Conservation (phyloP, 2,888 invertebrate genomes). For the Scaptomyza flava region DNA sequence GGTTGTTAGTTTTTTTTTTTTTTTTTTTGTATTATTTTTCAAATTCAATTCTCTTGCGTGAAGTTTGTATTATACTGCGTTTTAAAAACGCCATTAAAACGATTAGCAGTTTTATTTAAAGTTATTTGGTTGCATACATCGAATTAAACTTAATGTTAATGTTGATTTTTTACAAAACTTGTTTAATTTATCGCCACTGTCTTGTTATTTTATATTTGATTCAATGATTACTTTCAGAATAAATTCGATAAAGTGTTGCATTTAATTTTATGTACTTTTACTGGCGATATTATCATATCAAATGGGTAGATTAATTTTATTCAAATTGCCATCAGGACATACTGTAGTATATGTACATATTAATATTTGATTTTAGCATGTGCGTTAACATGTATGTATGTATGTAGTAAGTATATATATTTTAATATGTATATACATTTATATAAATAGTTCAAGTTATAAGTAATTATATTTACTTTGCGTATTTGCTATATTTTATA, state of each 20-base stretch:
- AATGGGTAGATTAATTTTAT: constrained; percentile 36
- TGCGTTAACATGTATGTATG: constrained; percentile 34
- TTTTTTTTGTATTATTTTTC: constrained; percentile 48
- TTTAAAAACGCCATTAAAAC: constrained; percentile 62
- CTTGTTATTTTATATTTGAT: constrained; percentile 4
- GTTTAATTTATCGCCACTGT: constrained; percentile 5
- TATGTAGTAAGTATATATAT: constrained; percentile 21
- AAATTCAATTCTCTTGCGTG: constrained; percentile 78
- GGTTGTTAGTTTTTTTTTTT: constrained; percentile 33
- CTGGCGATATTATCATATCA: constrained; percentile 35
- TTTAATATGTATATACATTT: constrained; percentile 21
- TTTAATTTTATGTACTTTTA: constrained; percentile 32
- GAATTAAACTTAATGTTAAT: constrained; percentile 34
- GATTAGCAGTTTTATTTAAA: constrained; percentile 34
- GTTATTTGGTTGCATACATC: constrained; percentile 43
- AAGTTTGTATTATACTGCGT: constrained; percentile 65
- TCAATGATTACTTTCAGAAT: constrained; percentile 58
- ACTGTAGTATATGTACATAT: constrained; percentile 30
- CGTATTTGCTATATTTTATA: constrained; percentile 62
- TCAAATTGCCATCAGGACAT: constrained; percentile 42
- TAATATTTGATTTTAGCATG: constrained; percentile 24
- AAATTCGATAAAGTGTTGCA: constrained; percentile 58
- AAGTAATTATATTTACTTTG: constrained; percentile 54
- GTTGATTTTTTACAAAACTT: constrained; percentile 37
- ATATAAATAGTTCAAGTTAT: constrained; percentile 53